Conservation (phyloP, 2,113 vertebrate genomes). For the Syrmaticus mikado region DNA sequence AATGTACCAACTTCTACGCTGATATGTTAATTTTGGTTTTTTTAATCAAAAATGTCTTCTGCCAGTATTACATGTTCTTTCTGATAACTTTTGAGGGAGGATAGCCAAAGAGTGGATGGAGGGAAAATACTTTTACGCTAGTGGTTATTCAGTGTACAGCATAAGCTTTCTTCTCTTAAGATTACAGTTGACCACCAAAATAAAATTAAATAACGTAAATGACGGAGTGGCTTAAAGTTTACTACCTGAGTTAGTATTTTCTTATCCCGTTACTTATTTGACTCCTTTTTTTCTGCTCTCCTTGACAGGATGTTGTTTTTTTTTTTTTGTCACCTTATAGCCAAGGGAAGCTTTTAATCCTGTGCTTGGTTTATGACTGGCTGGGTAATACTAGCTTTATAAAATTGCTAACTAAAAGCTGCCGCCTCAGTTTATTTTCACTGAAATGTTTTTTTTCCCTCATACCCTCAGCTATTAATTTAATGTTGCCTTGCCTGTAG, state of each 20-base stretch:
- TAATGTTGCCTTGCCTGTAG: constrained; percentile 85
- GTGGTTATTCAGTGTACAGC: constrained; percentile 71
- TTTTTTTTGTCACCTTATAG: constrained; percentile 58
- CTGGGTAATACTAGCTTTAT: constrained; percentile 78
- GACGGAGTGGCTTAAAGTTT: constrained; percentile 57
- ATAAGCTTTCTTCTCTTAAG: constrained; percentile 53
- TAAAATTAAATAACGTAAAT: constrained; percentile 68
- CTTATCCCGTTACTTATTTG: constrained; percentile 76
- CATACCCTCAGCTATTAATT: constrained; percentile 82
- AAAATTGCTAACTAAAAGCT: constrained; percentile 75
- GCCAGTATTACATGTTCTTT: constrained; percentile 80
- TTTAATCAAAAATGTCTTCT: constrained; percentile 45
- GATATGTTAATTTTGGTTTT: constrained; percentile 72
- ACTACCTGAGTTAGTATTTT: constrained; percentile 65
- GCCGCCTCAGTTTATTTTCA: constrained; percentile 81
- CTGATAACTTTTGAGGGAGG: constrained; percentile 77
- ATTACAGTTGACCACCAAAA: constrained; percentile 70
- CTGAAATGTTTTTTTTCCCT: constrained; percentile 67
- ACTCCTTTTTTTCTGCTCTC: constrained; percentile 68
- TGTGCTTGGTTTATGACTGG: constrained; percentile 71
- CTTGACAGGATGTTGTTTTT: constrained; percentile 69
- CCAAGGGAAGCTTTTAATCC: constrained; percentile 79
- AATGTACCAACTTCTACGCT: constrained; percentile 79
- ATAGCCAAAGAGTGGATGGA: constrained; percentile 94
- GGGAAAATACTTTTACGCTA: constrained; percentile 78